These are phyloP conservation scores for Agrotis ipsilon DNA, from an alignment of 2,888 invertebrate species.

Conservation along the genomic window DNA sequence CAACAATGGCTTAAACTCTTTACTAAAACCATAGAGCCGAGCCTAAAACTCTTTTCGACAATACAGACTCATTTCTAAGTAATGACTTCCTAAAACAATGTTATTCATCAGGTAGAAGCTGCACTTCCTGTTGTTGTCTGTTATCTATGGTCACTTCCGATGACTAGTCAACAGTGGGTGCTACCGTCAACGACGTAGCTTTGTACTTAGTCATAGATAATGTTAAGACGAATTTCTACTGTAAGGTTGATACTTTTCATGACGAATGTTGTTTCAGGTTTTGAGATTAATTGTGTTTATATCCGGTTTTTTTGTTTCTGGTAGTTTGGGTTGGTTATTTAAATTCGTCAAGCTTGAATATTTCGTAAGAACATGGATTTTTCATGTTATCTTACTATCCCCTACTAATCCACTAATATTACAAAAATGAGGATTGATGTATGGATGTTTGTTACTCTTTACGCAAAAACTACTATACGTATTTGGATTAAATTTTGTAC, in stretches of 20 bases:
- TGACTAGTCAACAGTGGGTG: slow-evolving; percentile 41
- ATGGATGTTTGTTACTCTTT: too few species aligned
- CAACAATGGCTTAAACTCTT: not conserved
- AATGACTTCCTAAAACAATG: slow-evolving; percentile 44
- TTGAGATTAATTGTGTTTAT: not conserved
- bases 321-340: not conserved
- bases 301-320: slow-evolving; percentile 11
- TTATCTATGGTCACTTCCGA: slow-evolving; percentile 53
- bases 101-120: slow-evolving; percentile 48
- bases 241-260: slow-evolving; percentile 7
- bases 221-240: slow-evolving; percentile 23
- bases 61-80: slow-evolving; percentile 14
- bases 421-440: too few species aligned
- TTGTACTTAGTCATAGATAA: slow-evolving; percentile 40
- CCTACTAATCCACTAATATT: too few species aligned
- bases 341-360: not conserved
- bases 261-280: slow-evolving; percentile 6
- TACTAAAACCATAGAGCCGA: too few species aligned
- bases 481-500: too few species aligned
- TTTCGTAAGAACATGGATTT: not conserved
- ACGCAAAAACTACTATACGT: too few species aligned
- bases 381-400: too few species aligned
- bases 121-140: slow-evolving; percentile 48
- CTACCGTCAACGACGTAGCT: slow-evolving; percentile 27
- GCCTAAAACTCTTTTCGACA: not conserved